Conservation (phyloP, 2,888 invertebrate species). For the Horisme vitalbata region DNA sequence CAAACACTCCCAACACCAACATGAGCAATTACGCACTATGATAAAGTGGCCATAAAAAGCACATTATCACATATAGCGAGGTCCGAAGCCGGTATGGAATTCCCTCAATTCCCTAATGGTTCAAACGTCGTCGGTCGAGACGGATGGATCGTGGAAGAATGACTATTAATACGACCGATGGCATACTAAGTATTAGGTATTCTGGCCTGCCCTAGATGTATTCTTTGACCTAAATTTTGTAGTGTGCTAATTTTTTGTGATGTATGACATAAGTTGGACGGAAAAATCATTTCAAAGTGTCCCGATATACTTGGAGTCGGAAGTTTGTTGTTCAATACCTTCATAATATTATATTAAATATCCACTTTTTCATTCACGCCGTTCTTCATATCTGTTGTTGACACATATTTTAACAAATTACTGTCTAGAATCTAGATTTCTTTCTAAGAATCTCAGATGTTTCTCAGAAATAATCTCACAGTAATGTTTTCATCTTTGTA, state of each 20-base stretch:
- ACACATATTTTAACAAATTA: too few species aligned
- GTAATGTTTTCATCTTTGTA: background rate
- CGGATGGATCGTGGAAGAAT: constrained; percentile 39
- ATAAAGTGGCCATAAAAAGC: constrained; percentile 57
- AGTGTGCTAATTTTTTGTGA: constrained; percentile 40
- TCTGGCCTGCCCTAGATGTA: constrained; percentile 37
- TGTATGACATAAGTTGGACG: constrained; percentile 28
- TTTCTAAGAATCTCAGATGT: too few species aligned
- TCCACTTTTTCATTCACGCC: too few species aligned
- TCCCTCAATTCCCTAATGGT: constrained; percentile 61
- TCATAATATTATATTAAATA: too few species aligned
- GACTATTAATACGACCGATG: constrained; percentile 43
- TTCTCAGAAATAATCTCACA: background rate
- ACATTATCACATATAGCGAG: constrained; percentile 43
- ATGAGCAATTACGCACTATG: constrained; percentile 43
- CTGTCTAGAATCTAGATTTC: too few species aligned
- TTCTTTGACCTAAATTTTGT: constrained; percentile 43
- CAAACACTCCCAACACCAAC: constrained; percentile 17
- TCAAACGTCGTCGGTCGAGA: constrained; percentile 44
- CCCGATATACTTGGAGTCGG: background rate
- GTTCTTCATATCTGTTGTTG: too few species aligned
- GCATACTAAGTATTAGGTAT: constrained; percentile 36
- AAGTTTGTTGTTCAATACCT: background rate
- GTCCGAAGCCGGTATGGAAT: constrained; percentile 46
- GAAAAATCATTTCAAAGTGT: constrained; percentile 11